A percentile compares a stretch with the other conserved stretches of the same genome.
phyloP scores from a whole-genome alignment of 2,113 vertebrate genomes.

The Triplophysa dalaica region DNA sequence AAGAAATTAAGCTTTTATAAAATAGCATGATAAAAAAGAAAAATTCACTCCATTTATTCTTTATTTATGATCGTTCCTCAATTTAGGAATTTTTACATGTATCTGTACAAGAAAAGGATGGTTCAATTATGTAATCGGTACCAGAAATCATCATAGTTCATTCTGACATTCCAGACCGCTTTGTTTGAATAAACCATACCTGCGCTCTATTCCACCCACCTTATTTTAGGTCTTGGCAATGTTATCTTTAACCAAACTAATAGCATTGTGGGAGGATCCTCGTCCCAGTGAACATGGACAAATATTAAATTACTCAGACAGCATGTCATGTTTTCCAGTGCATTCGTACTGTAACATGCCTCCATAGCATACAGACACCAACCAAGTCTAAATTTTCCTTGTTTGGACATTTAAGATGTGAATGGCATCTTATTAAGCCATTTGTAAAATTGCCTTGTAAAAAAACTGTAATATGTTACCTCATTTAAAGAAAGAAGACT shows the following conservation, averaged over 20 bases:
- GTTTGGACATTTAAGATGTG: conserved; percentile 35
- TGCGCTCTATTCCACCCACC: neutral
- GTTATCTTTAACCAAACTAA: conserved; percentile 24
- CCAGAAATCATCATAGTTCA: neutral
- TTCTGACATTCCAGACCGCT: neutral
- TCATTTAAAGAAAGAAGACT: conserved; percentile 8
- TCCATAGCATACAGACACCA: conserved; percentile 22
- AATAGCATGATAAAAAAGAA: neutral
- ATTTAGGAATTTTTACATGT: too few relatives aligned
- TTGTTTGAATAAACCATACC: neutral
- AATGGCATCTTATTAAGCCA: conserved; percentile 39
- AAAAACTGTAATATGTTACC: conserved; percentile 19
- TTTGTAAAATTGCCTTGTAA: neutral
- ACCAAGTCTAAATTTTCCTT: conserved; percentile 12
- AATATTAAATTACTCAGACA: conserved; percentile 51
- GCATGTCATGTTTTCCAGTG: conserved; percentile 27
- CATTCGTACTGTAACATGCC: conserved; percentile 32
- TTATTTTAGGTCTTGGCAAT: neutral
- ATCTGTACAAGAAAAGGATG: too few relatives aligned
- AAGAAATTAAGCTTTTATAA: neutral
- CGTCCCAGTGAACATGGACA: conserved; percentile 39
- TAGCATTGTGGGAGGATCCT: conserved; percentile 26
- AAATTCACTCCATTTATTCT: neutral
- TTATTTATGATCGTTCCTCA: too few relatives aligned
- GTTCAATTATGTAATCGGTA: neutral